These are phyloP conservation scores for Cremastinae sp. DNA, from an alignment of 2,888 invertebrate species.

Conservation along the genomic window DNA sequence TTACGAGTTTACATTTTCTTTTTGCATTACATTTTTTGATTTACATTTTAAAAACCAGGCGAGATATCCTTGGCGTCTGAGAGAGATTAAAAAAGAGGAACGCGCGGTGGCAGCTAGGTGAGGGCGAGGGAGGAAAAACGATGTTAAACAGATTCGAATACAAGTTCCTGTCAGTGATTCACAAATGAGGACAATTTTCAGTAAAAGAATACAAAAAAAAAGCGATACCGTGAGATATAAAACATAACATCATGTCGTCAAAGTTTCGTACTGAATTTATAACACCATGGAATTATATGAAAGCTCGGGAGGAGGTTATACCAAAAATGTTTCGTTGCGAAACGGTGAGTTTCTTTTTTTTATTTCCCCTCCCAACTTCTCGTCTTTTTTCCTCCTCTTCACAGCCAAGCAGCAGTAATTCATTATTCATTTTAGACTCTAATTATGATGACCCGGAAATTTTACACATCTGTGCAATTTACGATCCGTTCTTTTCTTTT, in stretches of 20 bases:
- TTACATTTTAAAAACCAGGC: neutral
- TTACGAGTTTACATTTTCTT: slow-evolving; percentile 3
- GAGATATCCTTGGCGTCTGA: slow-evolving; percentile 14
- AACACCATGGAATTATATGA: slow-evolving; percentile 69
- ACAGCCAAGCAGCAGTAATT: slow-evolving; percentile 14
- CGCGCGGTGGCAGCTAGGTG: neutral
- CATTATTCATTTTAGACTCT: slow-evolving; percentile 30
- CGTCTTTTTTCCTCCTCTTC: neutral
- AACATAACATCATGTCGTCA: slow-evolving; percentile 50
- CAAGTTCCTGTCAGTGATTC: slow-evolving; percentile 22
- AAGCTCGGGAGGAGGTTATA: slow-evolving; percentile 61
- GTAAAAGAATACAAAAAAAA: slow-evolving; percentile 7
- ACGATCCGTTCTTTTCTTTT: slow-evolving; percentile 13
- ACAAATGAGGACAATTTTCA: slow-evolving; percentile 36
- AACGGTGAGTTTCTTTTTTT: slow-evolving; percentile 38
- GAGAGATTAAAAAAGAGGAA: slow-evolving; percentile 23
- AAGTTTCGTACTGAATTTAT: slow-evolving; percentile 67
- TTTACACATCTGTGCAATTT: slow-evolving; percentile 9
- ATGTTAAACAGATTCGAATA: slow-evolving; percentile 3
- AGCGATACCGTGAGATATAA: slow-evolving; percentile 18
- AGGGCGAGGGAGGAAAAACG: neutral
- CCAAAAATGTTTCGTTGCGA: slow-evolving; percentile 56
- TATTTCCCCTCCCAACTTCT: neutral
- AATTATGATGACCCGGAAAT: slow-evolving; percentile 31
- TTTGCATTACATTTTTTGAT: too few relatives aligned